Base-by-base conservation (phyloP, 2,888 invertebrate species). In the Bedellia somnulentella region DNA sequence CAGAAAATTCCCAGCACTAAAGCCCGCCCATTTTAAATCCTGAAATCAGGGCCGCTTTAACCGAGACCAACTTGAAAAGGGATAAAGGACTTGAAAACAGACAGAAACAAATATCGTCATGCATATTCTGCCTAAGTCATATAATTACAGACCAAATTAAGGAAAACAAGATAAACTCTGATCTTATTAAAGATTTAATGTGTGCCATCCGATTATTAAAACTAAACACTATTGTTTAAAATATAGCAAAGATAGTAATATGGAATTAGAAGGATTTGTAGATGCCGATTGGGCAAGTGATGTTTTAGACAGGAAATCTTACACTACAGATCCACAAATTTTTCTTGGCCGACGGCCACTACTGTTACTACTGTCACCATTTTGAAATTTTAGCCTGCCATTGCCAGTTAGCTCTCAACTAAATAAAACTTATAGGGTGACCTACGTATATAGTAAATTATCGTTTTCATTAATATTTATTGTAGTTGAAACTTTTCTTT, bases 101-200 rank as follows among this genome's bases (percentile, higher is more conserved):
- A 37, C 47, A 46, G 31, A 42, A 37, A 18, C 41, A 41, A 21
- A 6, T 42, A 3, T 32, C 39, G 5, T 22, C 29, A 2, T 40
- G 38, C 3, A 36, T 43, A 5, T 22, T 41, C 0, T 34, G 37
- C 15, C 15, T 43, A n/a, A 32, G 36, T n/a, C 26, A 38, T 11
- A 37, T 35, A 4, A 14, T 41, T 5, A 39, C 35, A 2, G 17
- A 5, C 1, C 5, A 36, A 1, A 6, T 42, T 3, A 10, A 16
- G 6, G 25, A 34, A 15, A 15, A 26, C 3, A 10, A 15, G 9
- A 26, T 9, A 15, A 14, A 26, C 15, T 10, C 26, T 6, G 26
- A 13, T 1, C 5, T 37, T 3, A 10, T 37, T 3, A 33, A 35
- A 11, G 12, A 24, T 4, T 16, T 42, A 2, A 40, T 42, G 39